Percentiles rank a stretch among this genome's conserved stretches.
phyloP scores from a whole-genome alignment of 2,797 vertebrate species.

The Hippocampus kuda region DNA sequence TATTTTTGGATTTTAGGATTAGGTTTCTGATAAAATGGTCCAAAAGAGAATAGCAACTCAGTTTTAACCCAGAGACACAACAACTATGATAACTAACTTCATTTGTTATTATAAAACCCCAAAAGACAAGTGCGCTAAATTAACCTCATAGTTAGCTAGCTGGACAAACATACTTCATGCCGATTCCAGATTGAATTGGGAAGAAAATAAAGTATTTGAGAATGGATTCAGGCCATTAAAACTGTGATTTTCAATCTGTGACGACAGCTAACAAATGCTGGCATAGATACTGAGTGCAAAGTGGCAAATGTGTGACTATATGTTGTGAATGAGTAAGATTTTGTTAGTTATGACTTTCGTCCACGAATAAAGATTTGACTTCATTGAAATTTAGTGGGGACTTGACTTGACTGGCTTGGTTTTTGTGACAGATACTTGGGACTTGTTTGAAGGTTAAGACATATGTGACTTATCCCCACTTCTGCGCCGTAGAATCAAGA shows the following conservation, averaged over 20 bases:
- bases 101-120: too few species aligned
- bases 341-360: background rate
- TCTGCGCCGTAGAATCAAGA: background rate
- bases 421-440: background rate
- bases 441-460: background rate
- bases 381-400: background rate
- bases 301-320: background rate
- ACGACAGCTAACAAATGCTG: too few species aligned
- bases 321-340: background rate
- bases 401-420: background rate
- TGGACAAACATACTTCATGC: too few species aligned
- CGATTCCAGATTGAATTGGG: too few species aligned
- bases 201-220: too few species aligned
- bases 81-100: background rate
- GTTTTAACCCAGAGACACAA: background rate
- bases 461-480: too few species aligned
- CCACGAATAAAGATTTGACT: too few species aligned
- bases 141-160: too few species aligned
- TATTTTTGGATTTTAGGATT: background rate
- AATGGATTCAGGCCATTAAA: too few species aligned
- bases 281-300: background rate
- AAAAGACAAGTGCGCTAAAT: too few species aligned
- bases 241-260: too few species aligned
- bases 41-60: background rate
- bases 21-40: background rate